These are phyloP conservation scores for Ceyx cyanopectus DNA, from an alignment of 2,113 vertebrate species.

Conservation along the genomic window DNA sequence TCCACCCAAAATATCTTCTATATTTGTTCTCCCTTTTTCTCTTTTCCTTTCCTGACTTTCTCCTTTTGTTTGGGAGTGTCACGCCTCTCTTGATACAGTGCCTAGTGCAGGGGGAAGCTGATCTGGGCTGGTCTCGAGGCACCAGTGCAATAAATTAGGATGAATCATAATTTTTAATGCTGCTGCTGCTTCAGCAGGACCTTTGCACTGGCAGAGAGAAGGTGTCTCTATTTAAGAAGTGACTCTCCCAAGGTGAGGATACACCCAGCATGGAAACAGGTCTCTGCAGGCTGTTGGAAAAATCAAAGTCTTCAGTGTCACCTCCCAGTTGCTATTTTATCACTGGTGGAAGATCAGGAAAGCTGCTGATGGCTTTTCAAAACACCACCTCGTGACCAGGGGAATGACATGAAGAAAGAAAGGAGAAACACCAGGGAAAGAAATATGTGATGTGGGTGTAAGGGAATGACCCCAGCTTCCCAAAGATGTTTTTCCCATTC, in stretches of 20 bases:
- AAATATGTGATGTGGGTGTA: neutral
- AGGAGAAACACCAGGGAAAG: neutral
- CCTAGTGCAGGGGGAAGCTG: neutral
- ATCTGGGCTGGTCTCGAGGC: neutral
- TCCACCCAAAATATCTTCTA: neutral
- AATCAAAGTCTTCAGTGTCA: neutral
- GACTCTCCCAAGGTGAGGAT: neutral
- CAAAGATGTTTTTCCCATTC: slow-evolving; percentile 7
- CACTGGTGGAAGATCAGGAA: neutral
- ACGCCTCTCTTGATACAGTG: neutral
- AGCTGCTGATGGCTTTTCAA: slow-evolving; percentile 14
- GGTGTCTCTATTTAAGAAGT: neutral
- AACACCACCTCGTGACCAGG: neutral
- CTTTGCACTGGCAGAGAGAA: neutral
- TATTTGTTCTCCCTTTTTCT: slow-evolving; percentile 3
- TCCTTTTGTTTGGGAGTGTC: neutral
- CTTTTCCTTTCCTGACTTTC: neutral
- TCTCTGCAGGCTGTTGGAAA: neutral
- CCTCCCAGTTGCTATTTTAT: slow-evolving; percentile 2
- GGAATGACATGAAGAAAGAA: neutral
- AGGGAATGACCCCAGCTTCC: neutral
- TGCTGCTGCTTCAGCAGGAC: slow-evolving; percentile 26
- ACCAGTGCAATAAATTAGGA: slow-evolving; percentile 7
- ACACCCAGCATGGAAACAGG: neutral
- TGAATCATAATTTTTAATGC: slow-evolving; percentile 24